phyloP scores from a whole-genome alignment of 2,888 invertebrate genomes.

The Apodemia duryi region DNA sequence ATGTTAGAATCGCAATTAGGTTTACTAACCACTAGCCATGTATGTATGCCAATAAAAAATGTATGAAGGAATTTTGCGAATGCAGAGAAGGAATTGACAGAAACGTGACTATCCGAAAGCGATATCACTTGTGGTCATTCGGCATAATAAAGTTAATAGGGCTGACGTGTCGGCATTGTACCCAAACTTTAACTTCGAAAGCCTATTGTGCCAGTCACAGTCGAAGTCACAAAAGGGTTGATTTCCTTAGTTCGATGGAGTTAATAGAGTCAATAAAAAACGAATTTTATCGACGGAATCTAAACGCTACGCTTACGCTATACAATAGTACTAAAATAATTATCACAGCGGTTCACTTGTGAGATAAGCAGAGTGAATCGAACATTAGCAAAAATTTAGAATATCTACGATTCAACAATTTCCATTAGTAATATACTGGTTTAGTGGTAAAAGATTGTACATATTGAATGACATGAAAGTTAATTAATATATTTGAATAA shows the following conservation, averaged over 20 bases:
- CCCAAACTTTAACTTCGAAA: background rate
- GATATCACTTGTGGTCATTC: slow-evolving; percentile 4
- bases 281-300: background rate
- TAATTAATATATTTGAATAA: too few species aligned
- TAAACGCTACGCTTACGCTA: too few species aligned
- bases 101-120: slow-evolving; percentile 4
- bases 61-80: background rate
- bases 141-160: slow-evolving; percentile 1
- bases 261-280: slow-evolving; percentile 4
- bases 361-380: too few species aligned
- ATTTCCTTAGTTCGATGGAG: slow-evolving; percentile 3
- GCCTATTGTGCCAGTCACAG: slow-evolving; percentile 4
- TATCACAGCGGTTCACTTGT: too few species aligned
- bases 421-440: too few species aligned
- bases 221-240: slow-evolving; percentile 7
- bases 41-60: background rate
- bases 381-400: too few species aligned
- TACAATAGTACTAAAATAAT: too few species aligned
- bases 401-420: too few species aligned
- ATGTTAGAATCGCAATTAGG: too few species aligned
- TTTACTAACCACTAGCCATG: too few species aligned
- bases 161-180: slow-evolving; percentile 7
- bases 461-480: too few species aligned
- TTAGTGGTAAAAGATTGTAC: too few species aligned
- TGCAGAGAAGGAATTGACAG: background rate